Conservation (phyloP, 2,113 vertebrate genomes). For the Eidolon helvum region DNA sequence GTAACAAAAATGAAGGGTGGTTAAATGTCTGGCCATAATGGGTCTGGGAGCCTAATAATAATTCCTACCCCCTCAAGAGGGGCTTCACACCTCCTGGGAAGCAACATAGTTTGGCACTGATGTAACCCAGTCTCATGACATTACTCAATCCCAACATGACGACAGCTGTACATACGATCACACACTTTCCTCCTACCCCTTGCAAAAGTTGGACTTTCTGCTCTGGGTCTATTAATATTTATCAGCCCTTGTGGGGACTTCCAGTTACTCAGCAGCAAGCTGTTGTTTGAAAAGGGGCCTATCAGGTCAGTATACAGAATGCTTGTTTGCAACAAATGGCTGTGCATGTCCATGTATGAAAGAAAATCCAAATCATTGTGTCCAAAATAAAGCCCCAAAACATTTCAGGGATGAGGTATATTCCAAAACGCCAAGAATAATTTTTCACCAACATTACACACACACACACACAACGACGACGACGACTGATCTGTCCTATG, state of each 20-base stretch:
- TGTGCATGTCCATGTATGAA: background rate
- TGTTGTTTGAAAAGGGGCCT: background rate
- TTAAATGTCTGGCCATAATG: background rate
- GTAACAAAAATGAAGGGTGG: background rate
- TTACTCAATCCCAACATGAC: background rate
- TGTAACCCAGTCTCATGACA: background rate
- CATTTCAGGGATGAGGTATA: background rate
- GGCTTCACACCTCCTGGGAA: background rate
- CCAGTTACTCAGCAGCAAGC: background rate
- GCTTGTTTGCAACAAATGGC: background rate
- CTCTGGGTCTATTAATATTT: background rate
- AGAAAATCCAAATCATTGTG: background rate
- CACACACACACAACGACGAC: background rate
- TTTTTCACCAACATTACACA: background rate
- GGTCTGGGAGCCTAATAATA: background rate
- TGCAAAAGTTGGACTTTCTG: background rate
- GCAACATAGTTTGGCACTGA: background rate
- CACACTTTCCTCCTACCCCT: background rate
- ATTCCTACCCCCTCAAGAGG: background rate
- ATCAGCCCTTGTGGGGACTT: background rate
- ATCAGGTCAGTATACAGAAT: background rate
- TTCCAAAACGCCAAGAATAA: background rate
- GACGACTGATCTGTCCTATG: background rate
- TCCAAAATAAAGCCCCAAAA: background rate
- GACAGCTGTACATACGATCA: background rate